Conservation (phyloP, 2,888 invertebrate genomes). For the Drosophila gaucha region DNA sequence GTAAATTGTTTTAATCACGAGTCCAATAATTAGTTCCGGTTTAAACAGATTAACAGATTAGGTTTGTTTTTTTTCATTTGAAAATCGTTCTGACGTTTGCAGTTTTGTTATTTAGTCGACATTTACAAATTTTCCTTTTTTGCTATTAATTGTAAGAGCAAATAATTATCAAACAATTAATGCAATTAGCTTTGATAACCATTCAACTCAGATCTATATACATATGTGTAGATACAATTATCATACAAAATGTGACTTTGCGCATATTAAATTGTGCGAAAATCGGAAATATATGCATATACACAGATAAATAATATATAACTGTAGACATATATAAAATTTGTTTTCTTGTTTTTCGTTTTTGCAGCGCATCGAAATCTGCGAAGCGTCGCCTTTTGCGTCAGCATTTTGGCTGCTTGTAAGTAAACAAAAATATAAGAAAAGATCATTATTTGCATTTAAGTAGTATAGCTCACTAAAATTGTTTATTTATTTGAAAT, state of each 20-base stretch:
- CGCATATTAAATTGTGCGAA: conserved; percentile 41
- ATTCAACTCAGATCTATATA: conserved; percentile 10
- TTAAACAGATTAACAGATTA: neutral
- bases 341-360: conserved; percentile 25
- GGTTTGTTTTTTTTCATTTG: neutral
- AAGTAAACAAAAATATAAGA: conserved; percentile 43
- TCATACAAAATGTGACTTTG: conserved; percentile 23
- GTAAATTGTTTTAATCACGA: conserved; percentile 15
- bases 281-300: conserved; percentile 15
- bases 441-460: conserved; percentile 16
- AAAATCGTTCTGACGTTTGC: too few species aligned
- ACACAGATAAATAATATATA: neutral
- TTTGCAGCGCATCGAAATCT: conserved; percentile 18
- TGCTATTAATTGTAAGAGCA: conserved; percentile 19
- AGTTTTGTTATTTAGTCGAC: conserved; percentile 5
- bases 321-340: conserved; percentile 1
- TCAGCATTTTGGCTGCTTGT: conserved; percentile 50
- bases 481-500: conserved; percentile 30
- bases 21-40: conserved; percentile 11
- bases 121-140: conserved; percentile 13
- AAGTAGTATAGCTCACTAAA: conserved; percentile 20
- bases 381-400: conserved; percentile 40
- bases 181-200: conserved; percentile 35
- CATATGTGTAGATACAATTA: conserved; percentile 32
- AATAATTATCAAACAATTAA: conserved; percentile 27